Conservation (phyloP, 2,113 vertebrate species). For the Coracopsis vasa region DNA sequence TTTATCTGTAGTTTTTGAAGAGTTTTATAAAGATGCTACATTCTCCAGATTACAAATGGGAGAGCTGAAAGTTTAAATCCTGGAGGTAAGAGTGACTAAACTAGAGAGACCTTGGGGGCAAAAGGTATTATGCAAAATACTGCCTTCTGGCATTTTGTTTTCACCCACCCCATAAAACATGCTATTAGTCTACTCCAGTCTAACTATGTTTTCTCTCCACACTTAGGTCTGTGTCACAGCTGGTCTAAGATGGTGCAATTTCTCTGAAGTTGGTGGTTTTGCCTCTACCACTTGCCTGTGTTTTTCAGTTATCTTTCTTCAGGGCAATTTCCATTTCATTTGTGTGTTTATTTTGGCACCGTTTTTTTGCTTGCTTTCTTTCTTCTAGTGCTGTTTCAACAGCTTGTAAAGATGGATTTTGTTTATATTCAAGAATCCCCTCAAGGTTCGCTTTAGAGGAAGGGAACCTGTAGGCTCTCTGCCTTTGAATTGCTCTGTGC, state of each 20-base stretch:
- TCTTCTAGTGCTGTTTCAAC: constrained; percentile 38
- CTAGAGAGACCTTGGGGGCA: background rate
- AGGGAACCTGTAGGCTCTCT: background rate
- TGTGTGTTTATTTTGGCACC: constrained; percentile 36
- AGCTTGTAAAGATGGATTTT: constrained; percentile 44
- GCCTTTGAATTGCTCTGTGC: background rate
- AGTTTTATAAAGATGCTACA: background rate
- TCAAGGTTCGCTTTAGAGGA: background rate
- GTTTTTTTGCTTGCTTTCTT: background rate
- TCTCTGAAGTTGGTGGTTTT: background rate
- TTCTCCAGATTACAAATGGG: background rate
- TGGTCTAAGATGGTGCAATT: background rate
- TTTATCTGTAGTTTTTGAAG: background rate
- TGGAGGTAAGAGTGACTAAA: background rate
- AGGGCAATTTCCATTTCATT: constrained; percentile 42
- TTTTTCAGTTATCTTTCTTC: background rate
- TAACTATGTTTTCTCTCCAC: background rate
- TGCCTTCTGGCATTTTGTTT: background rate
- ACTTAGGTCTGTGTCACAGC: background rate
- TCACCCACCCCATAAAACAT: background rate
- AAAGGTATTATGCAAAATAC: background rate
- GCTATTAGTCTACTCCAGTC: background rate
- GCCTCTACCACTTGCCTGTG: background rate
- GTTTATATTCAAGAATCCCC: constrained; percentile 24
- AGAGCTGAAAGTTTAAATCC: background rate